Evolutionary conservation across 2,888 invertebrate species (phyloP), one percentile per base, ranked within the genome.

Genomic region (Latheticus oryzae): DNA sequence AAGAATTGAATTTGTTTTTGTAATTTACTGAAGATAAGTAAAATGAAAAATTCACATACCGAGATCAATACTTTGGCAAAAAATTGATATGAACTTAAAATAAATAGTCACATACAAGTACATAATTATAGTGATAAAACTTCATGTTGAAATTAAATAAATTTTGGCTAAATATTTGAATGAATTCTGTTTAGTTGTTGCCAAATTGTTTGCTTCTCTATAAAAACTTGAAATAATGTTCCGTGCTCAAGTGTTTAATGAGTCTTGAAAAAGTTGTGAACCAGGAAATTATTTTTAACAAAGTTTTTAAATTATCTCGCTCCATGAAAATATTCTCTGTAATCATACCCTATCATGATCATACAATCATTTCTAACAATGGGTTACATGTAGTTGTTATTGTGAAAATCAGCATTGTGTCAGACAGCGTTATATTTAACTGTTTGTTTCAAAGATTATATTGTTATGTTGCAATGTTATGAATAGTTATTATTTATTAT

Each of bases 401-500:
- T 45, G 35, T 48, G 23, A 48, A 48, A 48, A 48, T 48, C 37
- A 26, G 23, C 24, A 48, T 19, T 35, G 24, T 1, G 13, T 9
- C 15, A 33, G 12, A 48, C 35, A 37, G 37, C 28, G 13, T 4
- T 15, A 47, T 35, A 48, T 48, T 37, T 48, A 48, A 37, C 48
- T 48, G 37, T 48, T 37, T 48, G 48, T 37, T 47, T 47, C 33
- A 9, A 11, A 23, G 47, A 47, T 47, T 33, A 47, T 33, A 47
- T 33, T 47, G 47, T 47, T 47, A 21, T 28, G 35, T 33, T 47
- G 42, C 26, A 15, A 42, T n/a, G 33, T 16, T 15, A 15, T 7
- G 17, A 15, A 17, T 16, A 19, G 21, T 32, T 13, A 17, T 32
- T 45, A 33, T 23, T 47, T 35, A 47, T 47, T 47, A 47, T 33